Percentiles rank a stretch among this genome's conserved stretches.
phyloP scores from a whole-genome alignment of 1,140 invertebrate genomes.

The Philopotamus ludificatus region DNA sequence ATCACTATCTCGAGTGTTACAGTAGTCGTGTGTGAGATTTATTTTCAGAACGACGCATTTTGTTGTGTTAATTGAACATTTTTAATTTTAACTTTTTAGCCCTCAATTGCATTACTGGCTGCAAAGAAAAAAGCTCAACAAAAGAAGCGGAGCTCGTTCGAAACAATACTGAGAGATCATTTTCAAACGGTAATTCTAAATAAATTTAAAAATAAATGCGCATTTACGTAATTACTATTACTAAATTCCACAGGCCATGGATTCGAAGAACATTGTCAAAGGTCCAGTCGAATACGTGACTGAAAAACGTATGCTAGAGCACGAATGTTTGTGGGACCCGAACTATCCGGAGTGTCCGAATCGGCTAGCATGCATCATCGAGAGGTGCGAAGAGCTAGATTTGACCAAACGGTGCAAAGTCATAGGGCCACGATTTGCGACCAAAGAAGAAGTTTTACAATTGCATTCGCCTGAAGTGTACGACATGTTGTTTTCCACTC shows the following conservation, averaged over 20 bases:
- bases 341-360: conserved; percentile 81
- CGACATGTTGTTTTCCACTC: conserved; percentile 65
- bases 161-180: conserved; percentile 55
- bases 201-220: background rate
- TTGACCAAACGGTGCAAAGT: conserved; percentile 68
- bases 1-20: too few species aligned
- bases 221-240: conserved; percentile 37
- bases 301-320: conserved; percentile 74
- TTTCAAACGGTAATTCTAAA: conserved; percentile 56
- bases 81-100: conserved; percentile 43
- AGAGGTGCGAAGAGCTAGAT: conserved; percentile 73
- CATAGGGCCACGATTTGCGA: conserved; percentile 62
- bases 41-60: too few species aligned
- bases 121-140: conserved; percentile 58
- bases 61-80: background rate
- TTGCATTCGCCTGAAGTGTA: conserved; percentile 65
- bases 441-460: conserved; percentile 67
- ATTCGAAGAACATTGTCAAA: conserved; percentile 58
- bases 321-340: conserved; percentile 79
- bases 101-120: conserved; percentile 56
- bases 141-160: conserved; percentile 49
- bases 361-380: conserved; percentile 67
- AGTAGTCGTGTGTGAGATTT: too few species aligned
- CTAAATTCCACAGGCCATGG: conserved; percentile 59
- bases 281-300: conserved; percentile 75